phyloP scores from a whole-genome alignment of 2,797 vertebrate species.

The Lutjanus campechanus region DNA sequence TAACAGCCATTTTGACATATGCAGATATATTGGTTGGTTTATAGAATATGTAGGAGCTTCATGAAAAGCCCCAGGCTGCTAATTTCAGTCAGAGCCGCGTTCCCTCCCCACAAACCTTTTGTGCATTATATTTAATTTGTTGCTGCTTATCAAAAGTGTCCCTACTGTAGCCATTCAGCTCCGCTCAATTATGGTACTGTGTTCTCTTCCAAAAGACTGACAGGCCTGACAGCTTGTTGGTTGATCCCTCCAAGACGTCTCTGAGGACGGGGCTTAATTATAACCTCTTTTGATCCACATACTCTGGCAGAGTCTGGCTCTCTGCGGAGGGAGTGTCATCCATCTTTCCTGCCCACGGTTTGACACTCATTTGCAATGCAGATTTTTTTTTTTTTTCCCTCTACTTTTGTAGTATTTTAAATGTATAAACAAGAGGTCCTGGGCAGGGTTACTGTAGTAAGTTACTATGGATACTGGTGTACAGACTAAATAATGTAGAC shows the following conservation, averaged over 20 bases:
- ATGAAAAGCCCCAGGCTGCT: slow-evolving; percentile 3
- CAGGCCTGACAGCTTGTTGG: slow-evolving; percentile 65
- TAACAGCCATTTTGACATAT: neutral
- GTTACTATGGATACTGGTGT: neutral
- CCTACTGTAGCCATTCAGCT: slow-evolving; percentile 54
- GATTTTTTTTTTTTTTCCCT: slow-evolving; percentile 35
- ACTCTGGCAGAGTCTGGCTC: slow-evolving; percentile 51
- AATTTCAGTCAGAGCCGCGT: slow-evolving; percentile 6
- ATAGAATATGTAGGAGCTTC: neutral
- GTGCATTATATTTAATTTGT: slow-evolving; percentile 50
- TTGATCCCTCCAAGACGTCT: slow-evolving; percentile 57
- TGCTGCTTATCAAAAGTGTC: slow-evolving; percentile 51
- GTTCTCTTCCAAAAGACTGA: slow-evolving; percentile 60
- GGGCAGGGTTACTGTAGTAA: neutral
- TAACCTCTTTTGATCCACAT: slow-evolving; percentile 70
- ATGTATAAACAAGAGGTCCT: slow-evolving; percentile 26
- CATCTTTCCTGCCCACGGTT: slow-evolving; percentile 50
- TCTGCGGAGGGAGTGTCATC: slow-evolving; percentile 52
- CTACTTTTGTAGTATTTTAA: slow-evolving; percentile 28
- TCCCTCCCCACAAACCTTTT: slow-evolving; percentile 32
- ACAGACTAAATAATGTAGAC: neutral
- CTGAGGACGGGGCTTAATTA: slow-evolving; percentile 69
- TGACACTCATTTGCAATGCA: slow-evolving; percentile 53
- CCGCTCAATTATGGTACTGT: slow-evolving; percentile 45
- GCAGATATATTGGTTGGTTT: neutral